Percentiles rank a stretch among this genome's conserved stretches.
Evolutionary conservation across 2,113 vertebrate species (phyloP).

Genomic region (Pongo abelii): DNA sequence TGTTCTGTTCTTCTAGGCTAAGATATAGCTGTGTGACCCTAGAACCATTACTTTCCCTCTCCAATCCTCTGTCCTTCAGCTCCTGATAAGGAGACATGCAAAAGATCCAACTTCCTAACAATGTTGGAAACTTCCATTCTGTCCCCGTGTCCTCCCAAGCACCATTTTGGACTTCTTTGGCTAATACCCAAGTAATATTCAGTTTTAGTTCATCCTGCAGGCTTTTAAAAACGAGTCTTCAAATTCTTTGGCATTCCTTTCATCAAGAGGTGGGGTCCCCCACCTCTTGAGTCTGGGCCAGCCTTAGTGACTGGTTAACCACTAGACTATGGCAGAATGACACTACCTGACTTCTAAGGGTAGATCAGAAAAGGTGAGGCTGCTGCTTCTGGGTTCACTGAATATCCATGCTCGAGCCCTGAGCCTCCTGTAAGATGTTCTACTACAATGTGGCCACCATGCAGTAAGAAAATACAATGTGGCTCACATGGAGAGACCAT

Average conservation of each 20-base stretch:
- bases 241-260: background rate
- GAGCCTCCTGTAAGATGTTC: rapidly evolving
- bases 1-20: background rate
- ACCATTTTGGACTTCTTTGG: background rate
- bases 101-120: background rate
- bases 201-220: background rate
- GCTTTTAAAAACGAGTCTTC: background rate
- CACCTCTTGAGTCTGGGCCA: background rate
- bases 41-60: background rate
- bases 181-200: background rate
- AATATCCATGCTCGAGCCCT: background rate
- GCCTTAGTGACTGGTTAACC: background rate
- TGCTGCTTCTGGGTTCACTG: background rate
- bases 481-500: background rate
- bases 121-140: background rate
- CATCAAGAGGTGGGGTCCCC: background rate
- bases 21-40: background rate
- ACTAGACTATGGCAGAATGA: background rate
- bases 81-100: background rate
- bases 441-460: background rate
- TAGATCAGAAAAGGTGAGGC: rapidly evolving
- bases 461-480: background rate
- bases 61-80: background rate
- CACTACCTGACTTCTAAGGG: rapidly evolving
- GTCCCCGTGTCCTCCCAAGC: background rate